Base-by-base conservation (phyloP, 2,113 vertebrate genomes). In the Centropus bengalensis region DNA sequence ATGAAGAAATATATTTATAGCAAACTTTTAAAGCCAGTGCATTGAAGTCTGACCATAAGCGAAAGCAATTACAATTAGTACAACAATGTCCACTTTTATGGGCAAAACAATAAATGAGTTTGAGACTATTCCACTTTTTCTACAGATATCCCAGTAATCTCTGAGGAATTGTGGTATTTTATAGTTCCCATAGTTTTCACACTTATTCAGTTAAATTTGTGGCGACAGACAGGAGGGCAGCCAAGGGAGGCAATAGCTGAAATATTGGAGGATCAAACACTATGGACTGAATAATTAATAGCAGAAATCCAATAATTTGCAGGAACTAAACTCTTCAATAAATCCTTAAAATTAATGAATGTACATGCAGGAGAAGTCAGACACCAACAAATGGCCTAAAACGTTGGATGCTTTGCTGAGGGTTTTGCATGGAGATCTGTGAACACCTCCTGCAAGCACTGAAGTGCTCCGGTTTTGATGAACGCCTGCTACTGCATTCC, bases 321-420 rank as follows among this genome's bases (percentile, higher is more conserved):
- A 78, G 63, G 64, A 66, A 24, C 38, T 54, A 21, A 84, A 86
- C 19, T 38, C 69, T 68, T 18, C 40, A 71, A n/a, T n/a, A 56
- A 95, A 92, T 69, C 68, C 52, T 84, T 64, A 56, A 59, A 90
- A 88, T 44, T 60, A 49, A 81, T n/a, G 27, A 62, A 66, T 2
- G 16, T 4, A 9, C 24, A 26, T 1, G 3, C 9, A 27, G 40
- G 22, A 75, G 44, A 75, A 88, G 47, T 24, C n/a, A 75, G 22
- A 76, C 0, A 2, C 22, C 49, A 75, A 45, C 8, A 47, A 88
- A 84, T 21, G 16, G 38, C 44, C 42, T 59, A 67, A 55, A 70
- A 67, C 0, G 1, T 13, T 3, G 2, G 38, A 70, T 1, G 3
- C 20, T 77, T 89, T 51, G 54, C 42, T 30, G 21, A 80, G 22